phyloP scores from a whole-genome alignment of 2,888 invertebrate genomes.

The Eudasyphora cyanicolor region DNA sequence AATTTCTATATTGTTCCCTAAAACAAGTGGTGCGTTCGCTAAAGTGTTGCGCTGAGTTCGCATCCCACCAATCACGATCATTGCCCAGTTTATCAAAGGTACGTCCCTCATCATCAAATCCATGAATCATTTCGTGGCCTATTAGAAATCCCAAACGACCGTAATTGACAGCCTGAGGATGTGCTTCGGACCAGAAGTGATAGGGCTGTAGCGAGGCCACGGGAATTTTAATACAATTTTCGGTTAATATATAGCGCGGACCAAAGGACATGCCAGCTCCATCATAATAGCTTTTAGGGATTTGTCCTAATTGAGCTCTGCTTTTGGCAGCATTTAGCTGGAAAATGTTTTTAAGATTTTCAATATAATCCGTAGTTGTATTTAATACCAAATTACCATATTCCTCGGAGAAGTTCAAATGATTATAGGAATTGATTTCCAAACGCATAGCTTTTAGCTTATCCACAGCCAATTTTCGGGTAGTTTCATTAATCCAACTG shows the following conservation, averaged over 20 bases:
- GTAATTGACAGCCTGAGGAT: slow-evolving; percentile 82
- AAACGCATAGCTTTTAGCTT: background rate
- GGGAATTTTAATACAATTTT: slow-evolving; percentile 58
- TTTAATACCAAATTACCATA: background rate
- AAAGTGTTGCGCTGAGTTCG: slow-evolving; percentile 61
- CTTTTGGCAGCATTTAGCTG: background rate
- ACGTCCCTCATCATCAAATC: slow-evolving; percentile 67
- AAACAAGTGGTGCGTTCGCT: slow-evolving; percentile 72
- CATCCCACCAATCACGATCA: slow-evolving; percentile 68
- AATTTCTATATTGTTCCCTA: slow-evolving; percentile 72
- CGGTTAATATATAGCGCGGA: slow-evolving; percentile 82
- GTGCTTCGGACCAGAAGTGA: slow-evolving; percentile 81
- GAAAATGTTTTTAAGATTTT: background rate
- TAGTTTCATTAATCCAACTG: background rate
- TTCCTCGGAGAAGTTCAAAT: background rate
- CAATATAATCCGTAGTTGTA: background rate
- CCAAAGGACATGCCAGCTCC: slow-evolving; percentile 73
- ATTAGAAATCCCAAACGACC: slow-evolving; percentile 69
- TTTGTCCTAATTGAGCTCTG: background rate
- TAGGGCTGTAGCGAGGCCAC: slow-evolving; percentile 57
- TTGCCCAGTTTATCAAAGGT: slow-evolving; percentile 66
- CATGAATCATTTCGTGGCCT: slow-evolving; percentile 69
- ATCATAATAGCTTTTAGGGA: background rate
- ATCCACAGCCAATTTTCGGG: background rate
- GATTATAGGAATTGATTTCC: background rate